phyloP scores from a whole-genome alignment of 2,113 vertebrate genomes.

The Trochalopteron elliotii region DNA sequence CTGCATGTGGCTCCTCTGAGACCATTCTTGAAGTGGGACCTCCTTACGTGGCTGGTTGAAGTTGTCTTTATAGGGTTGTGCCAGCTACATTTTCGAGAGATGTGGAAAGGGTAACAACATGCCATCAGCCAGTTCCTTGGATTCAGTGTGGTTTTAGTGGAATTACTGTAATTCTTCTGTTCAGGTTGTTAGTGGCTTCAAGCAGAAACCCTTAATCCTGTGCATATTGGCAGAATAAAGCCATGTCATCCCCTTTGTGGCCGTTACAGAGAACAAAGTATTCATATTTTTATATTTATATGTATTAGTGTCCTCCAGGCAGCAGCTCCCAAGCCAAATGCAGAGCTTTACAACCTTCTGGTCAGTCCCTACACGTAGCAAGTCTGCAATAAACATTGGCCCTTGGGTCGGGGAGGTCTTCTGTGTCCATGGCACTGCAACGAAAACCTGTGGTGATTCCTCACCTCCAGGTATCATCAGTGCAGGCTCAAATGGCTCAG shows the following conservation, averaged over 20 bases:
- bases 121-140: not conserved
- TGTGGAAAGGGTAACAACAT: not conserved
- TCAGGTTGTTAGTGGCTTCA: conserved; percentile 29
- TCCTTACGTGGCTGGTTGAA: not conserved
- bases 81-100: not conserved
- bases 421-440: not conserved
- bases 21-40: not conserved
- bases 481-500: not conserved
- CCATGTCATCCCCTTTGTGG: conserved; percentile 17
- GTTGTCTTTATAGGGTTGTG: not conserved
- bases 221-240: conserved; percentile 53
- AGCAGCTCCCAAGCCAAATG: not conserved
- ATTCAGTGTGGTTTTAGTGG: conserved; percentile 27
- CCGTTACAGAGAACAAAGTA: not conserved
- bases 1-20: not conserved
- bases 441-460: not conserved
- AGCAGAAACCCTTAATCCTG: conserved; percentile 48
- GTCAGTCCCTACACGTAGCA: not conserved
- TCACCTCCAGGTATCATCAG: not conserved
- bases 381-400: not conserved
- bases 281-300: not conserved
- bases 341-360: not conserved
- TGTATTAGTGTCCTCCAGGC: not conserved
- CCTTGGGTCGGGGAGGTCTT: not conserved
- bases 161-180: conserved; percentile 48